Base-by-base conservation (phyloP, 2,113 vertebrate species). In the Sciurus niger region DNA sequence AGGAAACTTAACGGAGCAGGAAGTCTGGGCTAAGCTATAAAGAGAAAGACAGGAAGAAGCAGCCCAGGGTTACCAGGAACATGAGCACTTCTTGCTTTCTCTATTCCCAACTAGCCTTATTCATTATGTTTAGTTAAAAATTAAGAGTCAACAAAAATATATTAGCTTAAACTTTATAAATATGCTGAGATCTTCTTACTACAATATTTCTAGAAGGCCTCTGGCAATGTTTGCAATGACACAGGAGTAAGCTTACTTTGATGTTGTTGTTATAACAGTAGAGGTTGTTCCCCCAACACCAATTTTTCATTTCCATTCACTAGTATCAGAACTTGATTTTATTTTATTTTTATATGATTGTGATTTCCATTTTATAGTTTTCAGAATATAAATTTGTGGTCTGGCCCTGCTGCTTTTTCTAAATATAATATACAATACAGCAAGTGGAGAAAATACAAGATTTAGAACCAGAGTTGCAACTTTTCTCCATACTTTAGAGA, bases 61-160 rank as follows among this genome's bases (percentile, higher is more conserved):
- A 58, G 32, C 63, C 18, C 60, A 43, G 16, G 16, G 63, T 32
- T 84, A 91, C 4, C 40, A 40, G 32, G 51, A 48, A 28, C 25
- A 1, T 10, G 48, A 37, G 7, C 10, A 18, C 10, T 51, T 68
- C 79, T 74, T 70, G n/a, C 60, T 65, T 65, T 73, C 16, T 74
- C 43, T 90, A 14, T 77, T 72, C 60, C 58, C 28, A 8, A 76
- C 22, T 14, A 46, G 30, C 28, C 34, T 93, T 65, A 10, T 63
- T 60, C 84, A 90, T 72, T 51, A 82, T n/a, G 48, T 68, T 53
- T 79, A 74, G 14, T 89, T 93, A 74, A 90, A 72, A 60, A 92
- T 40, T 17, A 79, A 46, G 14, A 68, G 53, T 76, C 77, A 55
- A 24, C 40, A 72, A 63, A 89, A 63, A 72, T 51, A 63, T 58